phyloP scores from a whole-genome alignment of 2,113 vertebrate genomes.

The Pomatostomus ruficeps region DNA sequence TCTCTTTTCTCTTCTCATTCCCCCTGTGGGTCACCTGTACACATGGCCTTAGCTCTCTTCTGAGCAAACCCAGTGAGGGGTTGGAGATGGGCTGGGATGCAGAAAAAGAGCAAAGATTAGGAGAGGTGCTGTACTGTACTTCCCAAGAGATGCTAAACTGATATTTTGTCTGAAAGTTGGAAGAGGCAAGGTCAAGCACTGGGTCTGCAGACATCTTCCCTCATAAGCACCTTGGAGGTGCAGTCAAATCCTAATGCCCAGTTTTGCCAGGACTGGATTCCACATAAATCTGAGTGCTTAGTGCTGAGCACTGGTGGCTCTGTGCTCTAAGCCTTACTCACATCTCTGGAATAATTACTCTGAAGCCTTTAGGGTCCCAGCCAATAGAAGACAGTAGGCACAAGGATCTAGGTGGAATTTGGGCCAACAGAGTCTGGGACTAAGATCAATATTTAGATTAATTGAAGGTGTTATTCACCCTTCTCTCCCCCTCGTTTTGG shows the following conservation, averaged over 20 bases:
- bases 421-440: slow-evolving; percentile 9
- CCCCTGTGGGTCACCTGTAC: neutral
- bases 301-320: neutral
- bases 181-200: neutral
- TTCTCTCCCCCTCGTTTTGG: neutral
- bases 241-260: neutral
- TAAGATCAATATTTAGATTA: slow-evolving; percentile 13
- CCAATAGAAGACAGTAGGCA: neutral
- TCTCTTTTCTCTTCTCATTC: neutral
- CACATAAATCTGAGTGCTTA: neutral
- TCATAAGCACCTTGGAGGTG: neutral
- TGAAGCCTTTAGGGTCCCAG: neutral
- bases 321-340: neutral
- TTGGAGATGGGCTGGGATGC: neutral
- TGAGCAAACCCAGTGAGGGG: neutral
- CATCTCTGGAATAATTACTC: neutral
- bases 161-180: neutral
- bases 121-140: neutral
- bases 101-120: neutral
- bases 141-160: neutral
- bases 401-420: neutral
- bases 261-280: neutral
- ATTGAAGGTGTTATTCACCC: slow-evolving; percentile 3
- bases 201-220: neutral
- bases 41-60: neutral